Conservation (phyloP, 2,888 invertebrate species). For the Caenorhabditis imperialis region DNA sequence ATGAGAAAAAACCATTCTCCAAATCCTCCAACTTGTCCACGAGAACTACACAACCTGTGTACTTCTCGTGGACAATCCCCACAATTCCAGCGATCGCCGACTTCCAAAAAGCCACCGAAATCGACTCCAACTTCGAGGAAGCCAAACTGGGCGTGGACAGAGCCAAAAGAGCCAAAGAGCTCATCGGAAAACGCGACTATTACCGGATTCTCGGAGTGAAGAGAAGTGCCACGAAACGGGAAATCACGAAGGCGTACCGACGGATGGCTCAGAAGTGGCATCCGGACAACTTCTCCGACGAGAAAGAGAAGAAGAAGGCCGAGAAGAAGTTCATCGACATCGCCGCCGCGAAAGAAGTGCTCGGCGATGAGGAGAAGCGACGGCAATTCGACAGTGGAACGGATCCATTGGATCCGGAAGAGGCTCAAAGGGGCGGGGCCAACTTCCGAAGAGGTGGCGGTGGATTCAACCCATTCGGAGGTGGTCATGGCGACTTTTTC, state of each 20-base stretch:
- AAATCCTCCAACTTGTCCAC: no score
- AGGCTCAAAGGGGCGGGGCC: conserved; percentile 78
- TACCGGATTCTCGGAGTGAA: conserved; percentile 95
- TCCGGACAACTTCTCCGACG: conserved; percentile 91
- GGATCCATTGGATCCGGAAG: conserved; percentile 96
- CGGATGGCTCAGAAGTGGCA: conserved; percentile 99
- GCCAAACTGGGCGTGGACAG: conserved; percentile 90
- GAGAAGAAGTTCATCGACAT: conserved; percentile 98
- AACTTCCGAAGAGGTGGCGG: conserved; percentile 11
- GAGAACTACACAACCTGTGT: no score
- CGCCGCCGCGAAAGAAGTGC: conserved; percentile 97
- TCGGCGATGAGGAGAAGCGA: conserved; percentile 88
- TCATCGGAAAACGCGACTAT: conserved; percentile 93
- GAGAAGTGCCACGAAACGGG: conserved; percentile 88
- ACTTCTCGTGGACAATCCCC: no score
- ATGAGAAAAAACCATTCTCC: no score
- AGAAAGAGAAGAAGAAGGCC: conserved; percentile 85
- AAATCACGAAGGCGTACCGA: conserved; percentile 94
- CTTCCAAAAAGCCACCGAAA: conserved; percentile 88
- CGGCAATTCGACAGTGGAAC: conserved; percentile 93
- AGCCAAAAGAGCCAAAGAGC: conserved; percentile 92
- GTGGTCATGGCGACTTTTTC: conserved; percentile 22
- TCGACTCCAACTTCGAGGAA: conserved; percentile 86
- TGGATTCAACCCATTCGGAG: conserved; percentile 39
- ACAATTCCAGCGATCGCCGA: conserved; percentile 85